phyloP scores from a whole-genome alignment of 2,113 vertebrate species.

The Mugil cephalus region DNA sequence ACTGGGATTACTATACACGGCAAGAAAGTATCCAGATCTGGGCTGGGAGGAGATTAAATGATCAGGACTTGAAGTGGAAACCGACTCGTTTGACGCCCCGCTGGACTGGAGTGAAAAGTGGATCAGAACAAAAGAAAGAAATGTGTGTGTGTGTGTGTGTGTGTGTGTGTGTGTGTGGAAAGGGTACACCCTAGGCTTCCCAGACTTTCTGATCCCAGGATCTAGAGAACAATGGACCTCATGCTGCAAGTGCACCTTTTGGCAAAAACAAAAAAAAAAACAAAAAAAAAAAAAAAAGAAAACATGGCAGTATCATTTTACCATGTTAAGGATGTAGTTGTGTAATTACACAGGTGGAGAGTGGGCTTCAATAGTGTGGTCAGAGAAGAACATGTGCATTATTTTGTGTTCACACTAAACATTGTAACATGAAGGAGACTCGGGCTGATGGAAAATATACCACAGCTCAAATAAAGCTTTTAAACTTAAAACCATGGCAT shows the following conservation, averaged over 20 bases:
- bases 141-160: slow-evolving; percentile 6
- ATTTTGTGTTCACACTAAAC: too few species aligned
- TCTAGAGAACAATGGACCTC: slow-evolving; percentile 33
- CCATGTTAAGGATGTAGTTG: slow-evolving; percentile 11
- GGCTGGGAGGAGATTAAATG: slow-evolving; percentile 56
- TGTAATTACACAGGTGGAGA: slow-evolving; percentile 12
- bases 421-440: too few species aligned
- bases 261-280: slow-evolving; percentile 15
- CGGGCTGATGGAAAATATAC: too few species aligned
- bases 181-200: not conserved
- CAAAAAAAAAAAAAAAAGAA: too few species aligned
- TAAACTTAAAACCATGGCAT: too few species aligned
- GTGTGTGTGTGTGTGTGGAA: not conserved
- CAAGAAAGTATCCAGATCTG: slow-evolving; percentile 55
- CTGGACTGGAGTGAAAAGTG: slow-evolving; percentile 27
- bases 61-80: slow-evolving; percentile 43
- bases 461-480: too few species aligned
- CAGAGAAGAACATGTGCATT: too few species aligned
- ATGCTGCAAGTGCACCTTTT: slow-evolving; percentile 29
- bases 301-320: not conserved
- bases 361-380: not conserved
- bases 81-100: slow-evolving; percentile 1
- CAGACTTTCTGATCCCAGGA: slow-evolving; percentile 26
- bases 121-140: slow-evolving; percentile 10
- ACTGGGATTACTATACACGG: slow-evolving; percentile 57